phyloP scores from a whole-genome alignment of 1,140 invertebrate species.

The Nasonia giraulti region DNA sequence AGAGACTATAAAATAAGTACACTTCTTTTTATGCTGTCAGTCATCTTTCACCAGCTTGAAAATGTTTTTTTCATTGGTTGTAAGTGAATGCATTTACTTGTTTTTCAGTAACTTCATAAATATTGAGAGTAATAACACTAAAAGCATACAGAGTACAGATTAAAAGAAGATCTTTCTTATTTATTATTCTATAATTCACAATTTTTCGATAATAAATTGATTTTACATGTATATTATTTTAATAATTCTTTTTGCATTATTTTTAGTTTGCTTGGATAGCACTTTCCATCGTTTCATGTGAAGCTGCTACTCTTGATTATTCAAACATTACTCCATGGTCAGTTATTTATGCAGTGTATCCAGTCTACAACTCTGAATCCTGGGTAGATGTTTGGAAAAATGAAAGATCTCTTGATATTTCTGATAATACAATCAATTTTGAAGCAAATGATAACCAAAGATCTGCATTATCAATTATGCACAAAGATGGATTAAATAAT shows the following conservation, averaged over 20 bases:
- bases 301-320: constrained; percentile 48
- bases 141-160: too few relatives aligned
- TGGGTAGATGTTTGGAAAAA: constrained; percentile 49
- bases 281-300: constrained; percentile 30
- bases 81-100: constrained; percentile 40
- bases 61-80: constrained; percentile 51
- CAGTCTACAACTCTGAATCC: constrained; percentile 54
- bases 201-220: constrained; percentile 13
- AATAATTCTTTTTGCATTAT: constrained; percentile 2
- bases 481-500: constrained; percentile 35
- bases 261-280: constrained; percentile 15
- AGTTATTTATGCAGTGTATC: constrained; percentile 52
- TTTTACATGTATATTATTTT: background rate
- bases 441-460: background rate
- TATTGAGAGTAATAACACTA: too few relatives aligned
- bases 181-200: constrained; percentile 25
- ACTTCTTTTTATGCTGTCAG: background rate
- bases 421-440: constrained; percentile 26
- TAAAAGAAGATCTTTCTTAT: too few relatives aligned
- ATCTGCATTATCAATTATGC: background rate
- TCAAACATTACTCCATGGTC: constrained; percentile 50
- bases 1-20: constrained; percentile 48
- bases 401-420: constrained; percentile 39
- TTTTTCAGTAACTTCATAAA: too few relatives aligned
- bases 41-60: constrained; percentile 31